Base-by-base conservation (phyloP, 2,797 vertebrate species). In the Psittacula echo region DNA sequence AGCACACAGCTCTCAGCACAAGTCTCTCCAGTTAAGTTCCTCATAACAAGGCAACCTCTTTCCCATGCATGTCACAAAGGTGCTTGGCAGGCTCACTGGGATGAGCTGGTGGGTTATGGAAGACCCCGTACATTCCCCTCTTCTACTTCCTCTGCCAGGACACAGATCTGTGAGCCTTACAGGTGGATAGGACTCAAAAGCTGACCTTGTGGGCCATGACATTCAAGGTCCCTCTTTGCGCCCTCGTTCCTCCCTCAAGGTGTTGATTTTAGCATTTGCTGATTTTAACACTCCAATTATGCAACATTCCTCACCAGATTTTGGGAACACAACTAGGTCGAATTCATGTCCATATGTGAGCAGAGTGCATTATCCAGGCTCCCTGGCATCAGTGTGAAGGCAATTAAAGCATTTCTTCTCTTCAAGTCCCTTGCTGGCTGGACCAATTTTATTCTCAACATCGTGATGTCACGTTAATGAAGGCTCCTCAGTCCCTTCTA, bases 251-350 rank as follows among this genome's bases (percentile, higher is more conserved):
- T 72, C 29, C 66, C n/a, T 42, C 17, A 53, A 93, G 48, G 23
- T 75, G 72, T 70, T 89, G 82, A 47, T 73, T 85, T 92, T 54
- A 92, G 13, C 82, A 80, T 70, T 30, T 91, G 47, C 75, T 89
- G 85, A 77, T 60, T 94, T 80, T 88, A 86, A 71, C 61, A 75
- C 70, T 88, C 34, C 44, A 56, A 13, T 88, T 81, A 41, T 6
- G 47, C 71, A 70, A 47, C 0, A 0, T n/a, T 90, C 26, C 37
- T 37, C 44, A 77, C 19, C 76, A 56, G 70, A 48, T 71, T 89
- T 89, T 0, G 0, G 72, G 75, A 95, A 47, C 47, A 76, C 82
- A 93, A 16, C 47, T 70, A 64, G 75, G 72, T 83, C 16, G 2
- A 8, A 61, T 68, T 64, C 7, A 0, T 88, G 83, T 61, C 83